Base-by-base conservation (phyloP, 2,113 vertebrate genomes). In the Pachycephala philippinensis region DNA sequence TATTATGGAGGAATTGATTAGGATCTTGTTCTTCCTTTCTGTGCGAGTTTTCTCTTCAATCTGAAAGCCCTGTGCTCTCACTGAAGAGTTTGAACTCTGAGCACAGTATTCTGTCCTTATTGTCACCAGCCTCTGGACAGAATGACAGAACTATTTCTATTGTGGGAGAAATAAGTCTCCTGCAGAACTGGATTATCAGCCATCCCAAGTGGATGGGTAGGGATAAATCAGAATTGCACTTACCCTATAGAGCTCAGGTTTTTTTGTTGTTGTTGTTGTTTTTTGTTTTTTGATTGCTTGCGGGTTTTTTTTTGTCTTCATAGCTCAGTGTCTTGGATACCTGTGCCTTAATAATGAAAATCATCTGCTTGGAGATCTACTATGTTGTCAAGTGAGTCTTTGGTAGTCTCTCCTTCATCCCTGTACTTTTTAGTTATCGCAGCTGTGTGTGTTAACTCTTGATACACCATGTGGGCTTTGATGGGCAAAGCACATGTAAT, bases 271-370 rank as follows among this genome's bases (percentile, higher is more conserved):
- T n/a, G n/a, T n/a, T n/a, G n/a, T n/a, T n/a, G n/a, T n/a, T n/a
- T n/a, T n/a, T n/a, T n/a, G n/a, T 27, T 74, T 56, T 84, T 5
- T 65, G 35, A 59, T 33, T 54, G 42, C 75, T 86, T 61, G 52
- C 1, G 21, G 18, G n/a, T 39, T 45, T 56, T 42, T 82, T 66
- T 93, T 65, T 61, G 1, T 79, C 37, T 96, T 94, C 40, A 30
- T 96, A 99, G 99, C 98, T 99, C 65, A 99, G 99, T 72, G 97
- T 99, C 94, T 98, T 99, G 97, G 99, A 99, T 96, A 99, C 99
- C 19, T 99, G 99, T 94, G 99, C 99, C 59, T 99, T 99, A 69
- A 99, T 99, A 81, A 99, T 99, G 99, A 99, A 99, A 97, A 99
- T 99, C 30, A 99, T 99, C 56, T 99, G 99, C 84, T 98, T 99